Base-by-base conservation (phyloP, 2,888 invertebrate species). In the Drosophila borealis region DNA sequence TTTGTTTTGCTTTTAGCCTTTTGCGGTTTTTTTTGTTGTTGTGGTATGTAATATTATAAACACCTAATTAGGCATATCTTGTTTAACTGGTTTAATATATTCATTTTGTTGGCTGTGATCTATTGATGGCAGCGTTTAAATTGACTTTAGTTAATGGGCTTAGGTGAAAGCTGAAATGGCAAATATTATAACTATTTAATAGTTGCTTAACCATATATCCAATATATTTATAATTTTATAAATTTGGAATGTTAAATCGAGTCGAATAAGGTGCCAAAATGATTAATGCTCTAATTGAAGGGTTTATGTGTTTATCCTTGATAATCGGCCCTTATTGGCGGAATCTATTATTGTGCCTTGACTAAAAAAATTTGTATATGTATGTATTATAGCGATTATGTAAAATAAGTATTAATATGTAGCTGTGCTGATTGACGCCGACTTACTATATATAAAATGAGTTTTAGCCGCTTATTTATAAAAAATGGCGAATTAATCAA, bases 21-120 rank as follows among this genome's bases (percentile, higher is more conserved):
- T 70, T 13, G 41, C 17, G 29, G 14, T 51, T 29, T 11, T 13
- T 25, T 8, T 39, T 4, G 2, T 14, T 41, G 14, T 51, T 17
- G 13, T 19, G 36, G 46, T 33, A 34, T 65, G 60, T 64, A 50
- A 54, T 60, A 60, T 34, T 48, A 39, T 57, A 57, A 33, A 44
- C 17, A 14, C 13, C 34, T 41, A 17, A 11, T 36, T 62, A 45
- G 10, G 37, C 13, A 33, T 44, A 55, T 59, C 11, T 34, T 73
- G 51, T 36, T 17, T 4, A 59, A 66, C 80, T 59, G 62, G 56
- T 36, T 74, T 74, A 81, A 87, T 70, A 57, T 74, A 84, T 79
- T 71, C 80, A 49, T 29, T 59, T 49, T 19, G 36, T 46, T 59
- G 56, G 54, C 56, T 25, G 49, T 70, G 79, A 81, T 84, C 81